A percentile compares a stretch with the other conserved stretches of the same genome.
phyloP scores from a whole-genome alignment of 2,113 vertebrate species.

The Pelecanoides urinatrix region DNA sequence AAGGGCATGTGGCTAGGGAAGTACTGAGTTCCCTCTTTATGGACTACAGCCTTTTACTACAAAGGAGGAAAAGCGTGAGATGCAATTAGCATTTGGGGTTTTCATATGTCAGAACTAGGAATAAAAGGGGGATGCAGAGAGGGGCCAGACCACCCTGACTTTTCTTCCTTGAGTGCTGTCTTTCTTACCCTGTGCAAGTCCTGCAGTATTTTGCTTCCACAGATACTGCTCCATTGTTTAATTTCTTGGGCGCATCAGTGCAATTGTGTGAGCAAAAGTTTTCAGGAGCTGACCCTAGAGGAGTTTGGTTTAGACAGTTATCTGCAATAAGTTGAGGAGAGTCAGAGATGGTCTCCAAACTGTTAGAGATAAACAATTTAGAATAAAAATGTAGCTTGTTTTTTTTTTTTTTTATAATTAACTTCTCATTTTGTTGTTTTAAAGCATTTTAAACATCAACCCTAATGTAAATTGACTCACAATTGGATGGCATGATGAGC shows the following conservation, averaged over 20 bases:
- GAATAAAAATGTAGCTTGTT: neutral
- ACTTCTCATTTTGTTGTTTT: neutral
- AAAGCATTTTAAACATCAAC: neutral
- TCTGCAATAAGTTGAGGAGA: neutral
- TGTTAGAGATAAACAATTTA: neutral
- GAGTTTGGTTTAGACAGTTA: neutral
- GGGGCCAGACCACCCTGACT: neutral
- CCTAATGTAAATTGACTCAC: neutral
- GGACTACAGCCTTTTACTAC: neutral
- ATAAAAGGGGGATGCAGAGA: neutral
- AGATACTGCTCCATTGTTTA: neutral
- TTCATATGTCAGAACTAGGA: neutral
- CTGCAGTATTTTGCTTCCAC: neutral
- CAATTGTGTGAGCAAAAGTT: neutral
- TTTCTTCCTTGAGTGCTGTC: neutral
- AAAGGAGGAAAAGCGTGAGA: neutral
- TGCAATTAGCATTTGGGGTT: neutral
- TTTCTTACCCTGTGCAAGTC: neutral
- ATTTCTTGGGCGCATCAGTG: neutral
- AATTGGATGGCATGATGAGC: neutral
- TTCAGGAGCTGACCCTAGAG: neutral
- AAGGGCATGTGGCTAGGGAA: neutral
- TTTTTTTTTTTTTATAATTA: neutral
- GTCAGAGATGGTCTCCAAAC: neutral
- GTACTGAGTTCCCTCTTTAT: neutral